Conservation (phyloP, 2,888 invertebrate genomes). For the Agriotes lineatus region DNA sequence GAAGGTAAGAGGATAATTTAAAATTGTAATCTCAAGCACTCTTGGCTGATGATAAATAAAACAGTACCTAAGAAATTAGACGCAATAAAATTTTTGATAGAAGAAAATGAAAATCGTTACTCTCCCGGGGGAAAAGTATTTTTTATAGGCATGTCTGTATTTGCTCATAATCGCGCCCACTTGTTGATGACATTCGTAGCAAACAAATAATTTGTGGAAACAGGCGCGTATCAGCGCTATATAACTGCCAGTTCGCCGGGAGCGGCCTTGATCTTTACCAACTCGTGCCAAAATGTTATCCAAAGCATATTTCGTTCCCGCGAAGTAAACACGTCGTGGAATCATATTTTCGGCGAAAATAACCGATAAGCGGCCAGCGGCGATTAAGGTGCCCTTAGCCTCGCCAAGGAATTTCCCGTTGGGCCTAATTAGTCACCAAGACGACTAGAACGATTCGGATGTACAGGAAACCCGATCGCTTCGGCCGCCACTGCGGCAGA, state of each 20-base stretch:
- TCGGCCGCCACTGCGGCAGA: too few species aligned
- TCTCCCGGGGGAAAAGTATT: too few species aligned
- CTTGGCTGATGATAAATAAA: too few species aligned
- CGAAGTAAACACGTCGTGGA: slow-evolving; percentile 26
- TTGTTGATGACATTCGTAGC: slow-evolving; percentile 20
- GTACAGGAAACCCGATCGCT: too few species aligned
- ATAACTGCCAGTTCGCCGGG: slow-evolving; percentile 36
- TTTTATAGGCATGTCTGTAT: background rate
- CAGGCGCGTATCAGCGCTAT: slow-evolving; percentile 14
- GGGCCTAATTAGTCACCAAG: background rate
- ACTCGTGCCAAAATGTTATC: slow-evolving; percentile 43
- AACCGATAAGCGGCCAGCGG: background rate
- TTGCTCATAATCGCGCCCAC: background rate
- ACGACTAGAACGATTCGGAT: too few species aligned
- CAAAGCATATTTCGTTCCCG: slow-evolving; percentile 10
- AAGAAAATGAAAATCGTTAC: background rate
- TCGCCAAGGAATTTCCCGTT: background rate
- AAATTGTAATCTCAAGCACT: too few species aligned
- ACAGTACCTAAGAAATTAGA: too few species aligned
- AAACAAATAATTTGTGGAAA: slow-evolving; percentile 15
- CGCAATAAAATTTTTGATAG: background rate
- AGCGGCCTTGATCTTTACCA: slow-evolving; percentile 45
- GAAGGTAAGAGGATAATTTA: too few species aligned
- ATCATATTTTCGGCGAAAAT: background rate
- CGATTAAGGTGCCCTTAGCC: background rate